Conservation (phyloP, 2,797 vertebrate species). For the Chelonia mydas region DNA sequence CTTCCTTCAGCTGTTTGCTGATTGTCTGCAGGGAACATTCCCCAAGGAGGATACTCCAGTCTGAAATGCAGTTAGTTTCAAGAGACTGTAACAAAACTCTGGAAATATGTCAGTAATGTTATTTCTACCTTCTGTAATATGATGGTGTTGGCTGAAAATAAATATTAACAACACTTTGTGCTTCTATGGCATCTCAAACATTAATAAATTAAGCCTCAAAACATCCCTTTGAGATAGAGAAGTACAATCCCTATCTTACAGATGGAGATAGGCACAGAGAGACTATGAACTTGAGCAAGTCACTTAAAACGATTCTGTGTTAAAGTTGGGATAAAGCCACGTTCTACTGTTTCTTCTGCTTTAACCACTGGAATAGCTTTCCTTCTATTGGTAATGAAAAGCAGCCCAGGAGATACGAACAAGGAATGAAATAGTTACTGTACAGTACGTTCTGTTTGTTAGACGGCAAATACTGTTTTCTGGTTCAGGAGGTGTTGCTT, state of each 20-base stretch:
- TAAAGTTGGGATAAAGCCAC: background rate
- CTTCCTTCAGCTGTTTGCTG: constrained; percentile 94
- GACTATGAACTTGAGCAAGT: background rate
- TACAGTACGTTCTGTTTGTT: background rate
- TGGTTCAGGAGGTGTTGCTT: background rate
- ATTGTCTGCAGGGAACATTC: constrained; percentile 96
- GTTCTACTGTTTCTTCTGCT: background rate
- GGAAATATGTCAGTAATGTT: background rate
- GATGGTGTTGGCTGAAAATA: background rate
- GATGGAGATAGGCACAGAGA: background rate
- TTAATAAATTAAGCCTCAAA: background rate
- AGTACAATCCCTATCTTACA: background rate
- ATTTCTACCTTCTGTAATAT: background rate
- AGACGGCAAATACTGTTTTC: background rate
- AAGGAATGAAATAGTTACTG: background rate
- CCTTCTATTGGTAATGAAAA: background rate
- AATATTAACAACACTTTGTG: background rate
- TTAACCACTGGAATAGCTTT: background rate
- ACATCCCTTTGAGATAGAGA: background rate
- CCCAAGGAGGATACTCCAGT: constrained; percentile 97
- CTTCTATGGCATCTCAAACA: background rate
- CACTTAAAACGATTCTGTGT: background rate
- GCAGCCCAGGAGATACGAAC: background rate
- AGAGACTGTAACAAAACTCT: background rate
- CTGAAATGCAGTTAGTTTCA: constrained; percentile 75